phyloP scores from a whole-genome alignment of 37 sponge, comb jelly and placozoan genomes.

The Geodia barretti region DNA sequence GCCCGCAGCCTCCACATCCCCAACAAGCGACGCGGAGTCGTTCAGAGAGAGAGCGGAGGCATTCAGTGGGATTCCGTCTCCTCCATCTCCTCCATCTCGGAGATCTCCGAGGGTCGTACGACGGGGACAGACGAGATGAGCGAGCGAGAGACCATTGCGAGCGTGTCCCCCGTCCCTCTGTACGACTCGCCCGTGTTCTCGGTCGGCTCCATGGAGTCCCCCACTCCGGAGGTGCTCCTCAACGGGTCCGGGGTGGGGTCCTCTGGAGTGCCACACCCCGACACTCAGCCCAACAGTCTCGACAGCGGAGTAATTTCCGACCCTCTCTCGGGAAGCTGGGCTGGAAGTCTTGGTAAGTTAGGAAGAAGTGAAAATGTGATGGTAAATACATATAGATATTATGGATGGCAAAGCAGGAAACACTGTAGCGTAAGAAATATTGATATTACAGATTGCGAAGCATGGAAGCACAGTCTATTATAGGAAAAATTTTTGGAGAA shows the following conservation, averaged over 20 bases:
- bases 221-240: not conserved
- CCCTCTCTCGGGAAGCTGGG: not conserved
- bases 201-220: not conserved
- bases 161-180: not conserved
- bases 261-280: not conserved
- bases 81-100: constrained; percentile 22
- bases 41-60: not conserved
- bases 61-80: constrained; percentile 23
- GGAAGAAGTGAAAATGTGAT: not conserved
- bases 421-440: too few species aligned
- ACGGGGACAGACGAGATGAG: not conserved
- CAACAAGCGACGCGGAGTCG: not conserved
- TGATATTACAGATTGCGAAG: too few species aligned
- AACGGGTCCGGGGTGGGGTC: not conserved
- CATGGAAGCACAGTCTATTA: too few species aligned
- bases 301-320: not conserved
- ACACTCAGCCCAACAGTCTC: not conserved
- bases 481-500: too few species aligned
- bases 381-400: too few species aligned
- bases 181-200: not conserved
- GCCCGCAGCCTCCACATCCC: not conserved
- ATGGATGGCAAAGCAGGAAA: too few species aligned
- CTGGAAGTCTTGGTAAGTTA: not conserved
- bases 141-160: not conserved
- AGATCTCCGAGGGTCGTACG: constrained; percentile 10